Base-by-base conservation (phyloP, 30 jellyfish, hydroid and myxozoan species). In the Turritopsis dohrnii region DNA sequence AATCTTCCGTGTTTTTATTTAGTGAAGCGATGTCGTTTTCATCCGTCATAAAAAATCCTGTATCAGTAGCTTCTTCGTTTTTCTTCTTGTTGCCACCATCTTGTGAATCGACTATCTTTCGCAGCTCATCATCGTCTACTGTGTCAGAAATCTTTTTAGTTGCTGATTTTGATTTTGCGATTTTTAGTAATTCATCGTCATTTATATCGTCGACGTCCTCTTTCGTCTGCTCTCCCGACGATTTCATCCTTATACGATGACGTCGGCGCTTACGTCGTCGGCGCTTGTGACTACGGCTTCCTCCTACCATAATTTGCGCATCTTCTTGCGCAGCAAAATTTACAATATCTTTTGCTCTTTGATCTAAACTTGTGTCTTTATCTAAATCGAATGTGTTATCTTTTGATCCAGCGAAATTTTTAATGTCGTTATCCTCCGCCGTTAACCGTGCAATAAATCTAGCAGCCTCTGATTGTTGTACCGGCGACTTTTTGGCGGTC, bases 41-140 rank as follows among this genome's bases (percentile, higher is more conserved):
- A 29, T 77, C 85, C 19, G 85, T 66, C 66, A 77, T 77, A 52
- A 77, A 77, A 77, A 77, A 77, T 26, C 85, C 85, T 77, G 85
- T 77, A 77, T 77, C 85, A 28, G 71, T 24, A 16, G 76, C 52
- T 72, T 72, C 81, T 72, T 18, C 31, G 31, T 22, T 22, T 20
- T 22, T 22, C n/a, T 22, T 22, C 3, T 53, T 22, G 31, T 72
- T 72, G 8, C 18, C 23, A 18, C 52, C 79, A 22, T 71, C 81
- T 72, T 22, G 31, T 3, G 52, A 72, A 53, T 72, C 81, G 22
- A 26, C 52, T 16, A 72, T 72, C 81, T 72, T 72, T 16, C 52
- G 31, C 16, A 26, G 60, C 23, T 72, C 28, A 16, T 72, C 81
- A n/a, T 52, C 53, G 7, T n/a, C 72, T 4, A 18, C 71, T 16